Evolutionary conservation across 2,797 vertebrate species (phyloP).

Genomic region (Caiman crocodilus): DNA sequence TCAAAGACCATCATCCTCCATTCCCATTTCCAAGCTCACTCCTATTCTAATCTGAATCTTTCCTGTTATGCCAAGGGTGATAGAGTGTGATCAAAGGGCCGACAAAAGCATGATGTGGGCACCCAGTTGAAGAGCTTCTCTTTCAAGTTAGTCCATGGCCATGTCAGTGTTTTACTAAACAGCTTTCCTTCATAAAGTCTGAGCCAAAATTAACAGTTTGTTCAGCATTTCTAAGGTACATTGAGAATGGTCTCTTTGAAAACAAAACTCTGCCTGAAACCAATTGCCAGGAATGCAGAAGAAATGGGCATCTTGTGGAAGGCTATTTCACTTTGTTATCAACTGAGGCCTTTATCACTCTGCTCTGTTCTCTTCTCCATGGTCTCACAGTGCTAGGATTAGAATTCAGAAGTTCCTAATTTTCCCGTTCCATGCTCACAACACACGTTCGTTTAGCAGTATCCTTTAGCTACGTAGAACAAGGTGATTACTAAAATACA

Average conservation of each 20-base stretch:
- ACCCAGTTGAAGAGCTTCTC: neutral
- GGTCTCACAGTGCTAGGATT: neutral
- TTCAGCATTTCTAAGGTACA: neutral
- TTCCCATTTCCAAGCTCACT: neutral
- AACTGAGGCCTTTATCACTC: neutral
- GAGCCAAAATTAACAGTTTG: neutral
- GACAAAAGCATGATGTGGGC: neutral
- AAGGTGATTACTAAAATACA: slow-evolving; percentile 61
- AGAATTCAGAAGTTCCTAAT: neutral
- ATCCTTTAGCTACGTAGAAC: slow-evolving; percentile 36
- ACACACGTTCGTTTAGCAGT: neutral
- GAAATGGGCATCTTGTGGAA: neutral
- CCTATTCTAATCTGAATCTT: neutral
- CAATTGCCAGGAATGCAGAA: neutral
- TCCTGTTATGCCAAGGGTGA: neutral
- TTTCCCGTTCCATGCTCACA: neutral
- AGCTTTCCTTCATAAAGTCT: neutral
- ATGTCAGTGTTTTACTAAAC: neutral
- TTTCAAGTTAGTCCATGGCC: neutral
- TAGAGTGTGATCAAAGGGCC: neutral
- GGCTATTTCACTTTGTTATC: neutral
- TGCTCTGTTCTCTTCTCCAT: neutral
- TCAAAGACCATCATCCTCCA: neutral
- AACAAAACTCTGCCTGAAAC: neutral
- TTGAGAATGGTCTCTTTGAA: neutral